Percentiles rank a stretch among this genome's conserved stretches.
These are phyloP conservation scores for Lepus townsendii DNA, from an alignment of 2,797 vertebrate species.

Conservation along the genomic window DNA sequence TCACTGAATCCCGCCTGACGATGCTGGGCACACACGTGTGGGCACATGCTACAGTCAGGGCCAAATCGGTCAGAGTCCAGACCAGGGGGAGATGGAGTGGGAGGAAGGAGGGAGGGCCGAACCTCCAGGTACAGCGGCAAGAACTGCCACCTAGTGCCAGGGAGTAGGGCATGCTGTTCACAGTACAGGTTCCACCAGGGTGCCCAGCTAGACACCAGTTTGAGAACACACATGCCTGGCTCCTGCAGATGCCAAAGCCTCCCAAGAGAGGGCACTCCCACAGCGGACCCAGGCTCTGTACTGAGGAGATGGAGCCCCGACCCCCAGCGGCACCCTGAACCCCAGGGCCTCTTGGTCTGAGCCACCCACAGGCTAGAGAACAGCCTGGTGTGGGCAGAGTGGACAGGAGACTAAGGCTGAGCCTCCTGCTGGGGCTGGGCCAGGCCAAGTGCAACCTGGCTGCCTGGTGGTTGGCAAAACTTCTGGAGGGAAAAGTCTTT, in stretches of 20 bases:
- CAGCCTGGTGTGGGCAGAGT: background rate
- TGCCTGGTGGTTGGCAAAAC: background rate
- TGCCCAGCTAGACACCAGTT: background rate
- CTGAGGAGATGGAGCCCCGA: background rate
- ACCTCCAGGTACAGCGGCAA: background rate
- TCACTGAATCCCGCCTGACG: background rate
- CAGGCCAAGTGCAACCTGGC: background rate
- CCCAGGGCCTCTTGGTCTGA: background rate
- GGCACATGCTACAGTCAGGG: background rate
- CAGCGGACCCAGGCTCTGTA: background rate
- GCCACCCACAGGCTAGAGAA: background rate
- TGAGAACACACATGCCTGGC: background rate
- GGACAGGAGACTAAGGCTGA: background rate
- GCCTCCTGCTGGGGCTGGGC: background rate
- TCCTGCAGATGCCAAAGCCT: background rate
- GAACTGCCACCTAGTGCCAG: background rate
- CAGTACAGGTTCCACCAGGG: background rate
- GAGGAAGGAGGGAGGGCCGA: background rate
- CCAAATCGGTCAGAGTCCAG: slow-evolving; percentile 4
- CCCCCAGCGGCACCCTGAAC: background rate
- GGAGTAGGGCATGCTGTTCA: background rate
- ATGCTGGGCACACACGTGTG: no score
- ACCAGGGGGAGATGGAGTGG: background rate
- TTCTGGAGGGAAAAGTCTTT: background rate
- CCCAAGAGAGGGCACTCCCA: background rate